A percentile compares a stretch with the other conserved stretches of the same genome.
These are phyloP conservation scores for Schlechtendalia chinensis DNA, from an alignment of 1,140 invertebrate species.

Conservation along the genomic window DNA sequence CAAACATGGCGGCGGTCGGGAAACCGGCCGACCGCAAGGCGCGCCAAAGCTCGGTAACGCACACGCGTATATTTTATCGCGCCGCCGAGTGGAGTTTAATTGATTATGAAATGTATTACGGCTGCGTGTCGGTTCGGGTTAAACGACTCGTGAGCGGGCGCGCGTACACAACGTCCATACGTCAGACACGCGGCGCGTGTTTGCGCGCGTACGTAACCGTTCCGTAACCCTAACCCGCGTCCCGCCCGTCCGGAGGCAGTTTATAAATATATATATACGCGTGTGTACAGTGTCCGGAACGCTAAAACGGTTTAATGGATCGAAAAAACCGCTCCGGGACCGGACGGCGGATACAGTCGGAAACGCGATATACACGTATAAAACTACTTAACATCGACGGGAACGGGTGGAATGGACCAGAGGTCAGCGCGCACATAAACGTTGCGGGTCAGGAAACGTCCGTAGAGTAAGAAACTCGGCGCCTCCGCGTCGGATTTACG, in stretches of 20 bases:
- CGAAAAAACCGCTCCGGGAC: slow-evolving; percentile 48
- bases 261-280: not conserved
- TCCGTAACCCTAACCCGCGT: no score
- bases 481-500: slow-evolving; percentile 36
- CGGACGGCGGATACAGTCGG: slow-evolving; percentile 31
- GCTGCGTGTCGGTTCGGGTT: slow-evolving; percentile 49
- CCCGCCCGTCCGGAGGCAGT: no score
- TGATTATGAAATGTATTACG: slow-evolving; percentile 50
- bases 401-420: slow-evolving; percentile 28
- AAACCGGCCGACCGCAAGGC: slow-evolving; percentile 44
- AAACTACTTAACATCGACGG: slow-evolving; percentile 44
- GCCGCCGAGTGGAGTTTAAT: slow-evolving; percentile 43
- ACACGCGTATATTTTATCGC: not conserved
- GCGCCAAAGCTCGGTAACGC: not conserved
- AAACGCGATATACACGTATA: not conserved
- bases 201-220: no score
- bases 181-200: not conserved
- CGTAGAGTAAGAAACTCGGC: slow-evolving; percentile 47
- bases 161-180: not conserved
- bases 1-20: no score
- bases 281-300: slow-evolving; percentile 1
- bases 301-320: slow-evolving; percentile 50
- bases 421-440: slow-evolving; percentile 35
- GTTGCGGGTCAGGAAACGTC: slow-evolving; percentile 45
- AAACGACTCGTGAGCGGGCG: slow-evolving; percentile 34